phyloP scores from a whole-genome alignment of 2,888 invertebrate genomes.

The Pristionchus fissidentatus region DNA sequence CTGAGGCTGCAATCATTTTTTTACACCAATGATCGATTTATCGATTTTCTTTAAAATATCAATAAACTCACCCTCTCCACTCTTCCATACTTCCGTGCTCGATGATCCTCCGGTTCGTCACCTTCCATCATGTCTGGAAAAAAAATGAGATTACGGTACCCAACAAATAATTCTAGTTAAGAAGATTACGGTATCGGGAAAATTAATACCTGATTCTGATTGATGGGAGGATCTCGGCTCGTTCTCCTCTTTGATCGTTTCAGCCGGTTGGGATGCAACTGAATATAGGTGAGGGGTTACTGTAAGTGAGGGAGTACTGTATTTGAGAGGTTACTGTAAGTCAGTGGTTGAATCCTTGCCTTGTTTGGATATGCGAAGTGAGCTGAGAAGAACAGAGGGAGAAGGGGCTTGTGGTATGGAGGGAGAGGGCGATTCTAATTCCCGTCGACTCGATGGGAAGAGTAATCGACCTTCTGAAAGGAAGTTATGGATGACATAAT shows the following conservation, averaged over 20 bases:
- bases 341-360: background rate
- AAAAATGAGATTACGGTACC: constrained; percentile 1
- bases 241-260: constrained; percentile 9
- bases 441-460: constrained; percentile 47
- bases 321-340: background rate
- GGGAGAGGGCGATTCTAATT: constrained; percentile 20
- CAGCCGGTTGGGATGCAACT: too few species aligned
- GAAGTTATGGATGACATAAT: constrained; percentile 20
- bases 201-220: background rate
- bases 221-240: constrained; percentile 3
- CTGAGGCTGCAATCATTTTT: background rate
- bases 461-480: constrained; percentile 52
- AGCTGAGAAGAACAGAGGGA: constrained; percentile 34
- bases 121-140: background rate
- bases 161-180: background rate
- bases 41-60: background rate
- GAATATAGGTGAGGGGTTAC: too few species aligned
- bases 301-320: too few species aligned
- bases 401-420: constrained; percentile 27
- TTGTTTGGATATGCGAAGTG: constrained; percentile 41
- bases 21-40: background rate
- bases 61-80: constrained; percentile 8
- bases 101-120: constrained; percentile 1
- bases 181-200: background rate
- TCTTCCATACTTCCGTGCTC: constrained; percentile 17